Base-by-base conservation (phyloP, 2,113 vertebrate species). In the Pelusios castaneus region DNA sequence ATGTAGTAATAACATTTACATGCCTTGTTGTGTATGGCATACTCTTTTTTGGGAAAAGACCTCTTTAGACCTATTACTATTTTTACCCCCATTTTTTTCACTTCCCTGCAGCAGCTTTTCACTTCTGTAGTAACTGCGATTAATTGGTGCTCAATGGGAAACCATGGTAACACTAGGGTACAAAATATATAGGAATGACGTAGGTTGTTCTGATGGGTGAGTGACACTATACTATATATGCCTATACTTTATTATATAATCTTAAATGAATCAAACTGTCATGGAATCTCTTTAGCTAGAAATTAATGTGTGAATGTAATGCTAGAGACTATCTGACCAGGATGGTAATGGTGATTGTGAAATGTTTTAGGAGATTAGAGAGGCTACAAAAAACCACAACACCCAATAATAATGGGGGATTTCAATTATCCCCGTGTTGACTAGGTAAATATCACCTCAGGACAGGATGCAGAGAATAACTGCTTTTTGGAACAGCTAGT, bases 11-110 rank as follows among this genome's bases (percentile, higher is more conserved):
- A 9, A 6, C 82, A 94, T 88, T 89, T 89, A 76, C 3, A 12
- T 96, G 95, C 52, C 94, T 7, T 89, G 88, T 88, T 89, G 55
- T 9, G 51, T 87, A 90, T 94, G 93, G 91, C 56, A 22, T 78
- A 81, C 29, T 60, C 88, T 89, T 92, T 43, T 92, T 43, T 95
- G 87, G 67, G 51, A 34, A 58, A 63, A 63, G 58, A 63, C 8
- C 3, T 83, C 85, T 85, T n/a, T 87, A 8, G 67, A 80, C 70
- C 34, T 76, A n/a, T 24, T 76, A 21, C 38, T 88, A 12, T 38
- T 27, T 7, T 78, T 47, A 77, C 88, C 1, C 41, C 2, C 92
- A 58, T 89, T 83, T 6, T 87, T 87, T 22, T 22, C 25, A 10
- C 21, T 41, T 27, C 22, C 51, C 4, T 80, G 76, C 19, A 90